Evolutionary conservation across 1,140 invertebrate species (phyloP).

Genomic region (Phymastichus coffea): DNA sequence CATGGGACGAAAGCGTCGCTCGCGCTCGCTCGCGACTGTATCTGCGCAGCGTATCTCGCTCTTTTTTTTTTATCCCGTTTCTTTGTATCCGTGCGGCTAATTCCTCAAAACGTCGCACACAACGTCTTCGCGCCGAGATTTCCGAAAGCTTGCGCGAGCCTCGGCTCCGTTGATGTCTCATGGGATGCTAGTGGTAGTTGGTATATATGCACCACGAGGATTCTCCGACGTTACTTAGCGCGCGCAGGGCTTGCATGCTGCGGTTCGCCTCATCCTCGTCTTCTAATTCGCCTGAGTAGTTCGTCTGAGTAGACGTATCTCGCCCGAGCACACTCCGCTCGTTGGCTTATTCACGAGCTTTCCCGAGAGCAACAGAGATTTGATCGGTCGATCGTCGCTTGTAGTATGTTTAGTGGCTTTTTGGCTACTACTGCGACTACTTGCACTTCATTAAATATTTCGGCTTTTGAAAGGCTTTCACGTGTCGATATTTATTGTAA

Average conservation of each 20-base stretch:
- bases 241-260: not conserved
- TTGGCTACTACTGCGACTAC: too few relatives aligned
- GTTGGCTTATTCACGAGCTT: too few relatives aligned
- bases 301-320: not conserved
- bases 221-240: conserved; percentile 18
- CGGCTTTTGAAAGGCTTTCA: too few relatives aligned
- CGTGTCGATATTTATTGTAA: too few relatives aligned
- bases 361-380: too few relatives aligned
- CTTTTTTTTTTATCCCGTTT: conserved; percentile 12
- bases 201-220: conserved; percentile 38
- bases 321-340: not conserved
- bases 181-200: conserved; percentile 36
- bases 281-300: conserved; percentile 24
- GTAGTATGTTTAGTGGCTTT: too few relatives aligned
- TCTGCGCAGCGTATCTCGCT: conserved; percentile 21
- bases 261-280: not conserved
- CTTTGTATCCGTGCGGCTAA: not conserved
- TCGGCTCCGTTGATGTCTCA: not conserved
- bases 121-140: conserved; percentile 45
- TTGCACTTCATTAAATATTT: too few relatives aligned
- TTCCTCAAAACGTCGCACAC: conserved; percentile 21
- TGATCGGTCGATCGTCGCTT: too few relatives aligned
- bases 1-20: conserved; percentile 45
- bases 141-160: conserved; percentile 37
- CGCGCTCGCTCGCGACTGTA: conserved; percentile 31